A percentile compares a stretch with the other conserved stretches of the same genome.
phyloP scores from a whole-genome alignment of 2,888 invertebrate genomes.

The Drosophila niveifrons region DNA sequence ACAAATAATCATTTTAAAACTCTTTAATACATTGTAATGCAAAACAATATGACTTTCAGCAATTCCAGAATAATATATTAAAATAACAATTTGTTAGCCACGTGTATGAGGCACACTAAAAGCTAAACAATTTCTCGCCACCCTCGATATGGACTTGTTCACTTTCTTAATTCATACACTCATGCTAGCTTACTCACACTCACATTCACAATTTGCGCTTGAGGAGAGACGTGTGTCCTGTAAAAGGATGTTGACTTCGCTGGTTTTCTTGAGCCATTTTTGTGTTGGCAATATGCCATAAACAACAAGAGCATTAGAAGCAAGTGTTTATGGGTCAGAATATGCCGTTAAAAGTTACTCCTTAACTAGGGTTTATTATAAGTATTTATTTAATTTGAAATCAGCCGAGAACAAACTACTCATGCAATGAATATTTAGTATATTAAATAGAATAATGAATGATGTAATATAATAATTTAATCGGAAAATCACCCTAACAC shows the following conservation, averaged over 20 bases:
- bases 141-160: constrained; percentile 18
- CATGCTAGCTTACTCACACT: constrained; percentile 15
- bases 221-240: constrained; percentile 24
- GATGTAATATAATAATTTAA: too few relatives aligned
- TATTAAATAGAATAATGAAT: too few relatives aligned
- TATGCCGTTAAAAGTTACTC: background rate
- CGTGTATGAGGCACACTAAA: constrained; percentile 67
- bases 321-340: background rate
- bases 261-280: constrained; percentile 52
- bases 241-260: constrained; percentile 55
- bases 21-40: too few relatives aligned
- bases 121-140: constrained; percentile 63
- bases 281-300: constrained; percentile 52
- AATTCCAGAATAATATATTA: constrained; percentile 13
- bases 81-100: constrained; percentile 53
- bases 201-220: constrained; percentile 17
- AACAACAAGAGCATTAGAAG: constrained; percentile 20
- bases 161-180: background rate
- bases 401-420: too few relatives aligned
- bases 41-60: too few relatives aligned
- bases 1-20: too few relatives aligned
- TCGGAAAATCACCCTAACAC: too few relatives aligned
- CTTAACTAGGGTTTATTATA: background rate
- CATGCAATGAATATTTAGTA: too few relatives aligned
- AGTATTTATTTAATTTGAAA: too few relatives aligned